Conservation (phyloP, 2,888 invertebrate genomes). For the Drosophila merina region DNA sequence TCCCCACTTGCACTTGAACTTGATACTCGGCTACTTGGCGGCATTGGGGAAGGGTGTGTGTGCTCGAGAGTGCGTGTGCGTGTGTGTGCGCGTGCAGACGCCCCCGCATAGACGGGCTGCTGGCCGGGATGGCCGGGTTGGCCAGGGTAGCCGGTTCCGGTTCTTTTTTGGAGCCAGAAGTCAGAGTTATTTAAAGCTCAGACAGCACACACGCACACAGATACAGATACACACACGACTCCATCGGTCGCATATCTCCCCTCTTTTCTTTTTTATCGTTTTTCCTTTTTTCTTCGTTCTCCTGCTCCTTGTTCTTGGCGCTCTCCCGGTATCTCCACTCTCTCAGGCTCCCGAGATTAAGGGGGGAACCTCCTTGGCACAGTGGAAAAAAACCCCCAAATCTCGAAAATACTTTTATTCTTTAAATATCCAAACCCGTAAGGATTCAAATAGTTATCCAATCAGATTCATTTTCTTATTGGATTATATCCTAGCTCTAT, state of each 20-base stretch:
- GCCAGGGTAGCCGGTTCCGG: conserved; percentile 43
- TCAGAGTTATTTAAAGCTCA: conserved; percentile 66
- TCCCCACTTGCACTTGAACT: conserved; percentile 22
- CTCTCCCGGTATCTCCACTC: conserved; percentile 1
- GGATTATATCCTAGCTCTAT: too few relatives aligned
- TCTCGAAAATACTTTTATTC: too few relatives aligned
- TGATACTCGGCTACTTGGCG: conserved; percentile 11
- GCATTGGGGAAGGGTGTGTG: background rate
- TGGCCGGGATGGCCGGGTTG: conserved; percentile 10
- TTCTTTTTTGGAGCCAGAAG: conserved; percentile 50
- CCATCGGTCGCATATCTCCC: conserved; percentile 7
- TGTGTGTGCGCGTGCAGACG: background rate
- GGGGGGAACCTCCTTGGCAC: background rate
- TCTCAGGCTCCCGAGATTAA: conserved; percentile 4
- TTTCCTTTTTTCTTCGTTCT: background rate
- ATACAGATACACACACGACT: conserved; percentile 5
- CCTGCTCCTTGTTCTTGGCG: conserved; percentile 8
- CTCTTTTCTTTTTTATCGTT: background rate
- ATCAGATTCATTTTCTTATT: too few relatives aligned
- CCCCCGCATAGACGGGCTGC: conserved; percentile 7
- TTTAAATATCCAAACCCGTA: too few relatives aligned
- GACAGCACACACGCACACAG: conserved; percentile 14
- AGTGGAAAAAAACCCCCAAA: background rate
- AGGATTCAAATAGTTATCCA: too few relatives aligned
- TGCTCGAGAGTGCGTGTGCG: background rate